Base-by-base conservation (phyloP, 2,888 invertebrate genomes). In the Rhagophthalmus giganteus region DNA sequence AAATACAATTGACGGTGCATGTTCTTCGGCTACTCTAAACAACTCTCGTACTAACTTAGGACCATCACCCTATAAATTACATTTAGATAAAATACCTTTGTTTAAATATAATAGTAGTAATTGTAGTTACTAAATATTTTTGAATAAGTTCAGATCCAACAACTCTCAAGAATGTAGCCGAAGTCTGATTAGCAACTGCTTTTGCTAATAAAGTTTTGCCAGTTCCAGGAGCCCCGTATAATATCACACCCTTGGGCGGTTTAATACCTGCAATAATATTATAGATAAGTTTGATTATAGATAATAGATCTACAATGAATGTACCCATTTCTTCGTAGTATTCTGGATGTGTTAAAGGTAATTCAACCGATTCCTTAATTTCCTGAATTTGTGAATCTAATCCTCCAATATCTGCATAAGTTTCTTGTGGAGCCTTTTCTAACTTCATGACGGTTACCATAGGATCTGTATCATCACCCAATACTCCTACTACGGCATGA, bases 371-470 rank as follows among this genome's bases (percentile, higher is more conserved):
- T 78, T 99, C 99, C 76, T 95, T 95, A 53, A 95, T 95, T 76
- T 95, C 92, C 74, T 94, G 98, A 71, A 99, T 99, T 77, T 99
- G 99, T 24, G 90, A 91, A 70, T 97, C 97, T 7, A 98, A 79
- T 9, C 96, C 97, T 69, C 97, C 97, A 74, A 98, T 98, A 76
- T 96, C 99, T 8, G 98, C 98, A 73, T 99, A 99, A 0, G 98
- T 99, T 77, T 99, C 99, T 73, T 96, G 97, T 1, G 99, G 99
- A 5, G 99, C 99, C 71, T 99, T 99, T 72, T 99, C 99, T 32
- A 99, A 77, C 74, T 99, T 99, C 99, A 99, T 99, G 1, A 99
- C 99, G 7, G 97, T 98, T 1, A 99, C 99, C 98, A 99, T 99
- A 2, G 99, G 99, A 77, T 99, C 99, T 7, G 97, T 98, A 71